phyloP scores from a whole-genome alignment of 2,797 vertebrate genomes.

The Cossypha dichroa region DNA sequence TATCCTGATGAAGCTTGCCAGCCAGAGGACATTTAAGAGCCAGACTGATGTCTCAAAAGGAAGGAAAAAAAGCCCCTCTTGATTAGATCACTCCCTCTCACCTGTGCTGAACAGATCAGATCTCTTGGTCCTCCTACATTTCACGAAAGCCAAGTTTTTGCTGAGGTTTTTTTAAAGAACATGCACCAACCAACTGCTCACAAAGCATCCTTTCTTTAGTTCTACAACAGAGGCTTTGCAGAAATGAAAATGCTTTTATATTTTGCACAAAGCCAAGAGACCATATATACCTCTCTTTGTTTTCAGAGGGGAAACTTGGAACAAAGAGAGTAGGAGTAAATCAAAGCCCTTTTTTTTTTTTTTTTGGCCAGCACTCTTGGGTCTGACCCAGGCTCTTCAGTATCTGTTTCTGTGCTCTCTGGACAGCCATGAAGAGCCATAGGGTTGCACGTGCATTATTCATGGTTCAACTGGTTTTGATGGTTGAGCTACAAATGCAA shows the following conservation, averaged over 20 bases:
- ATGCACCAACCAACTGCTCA: neutral
- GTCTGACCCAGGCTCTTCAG: neutral
- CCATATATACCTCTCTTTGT: slow-evolving; percentile 35
- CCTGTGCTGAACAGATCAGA: neutral
- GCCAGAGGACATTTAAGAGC: neutral
- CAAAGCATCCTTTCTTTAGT: slow-evolving; percentile 27
- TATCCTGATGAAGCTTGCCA: neutral
- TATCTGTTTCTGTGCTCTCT: neutral
- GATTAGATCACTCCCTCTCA: neutral
- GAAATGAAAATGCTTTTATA: slow-evolving; percentile 43
- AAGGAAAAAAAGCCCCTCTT: neutral
- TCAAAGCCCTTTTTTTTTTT: neutral
- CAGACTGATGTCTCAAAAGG: neutral
- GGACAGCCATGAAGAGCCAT: neutral
- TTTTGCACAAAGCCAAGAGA: slow-evolving; percentile 37
- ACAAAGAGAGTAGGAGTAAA: slow-evolving; percentile 20
- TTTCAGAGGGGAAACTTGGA: slow-evolving; percentile 36
- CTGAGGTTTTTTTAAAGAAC: neutral
- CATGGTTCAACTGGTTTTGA: neutral
- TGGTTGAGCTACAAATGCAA: neutral
- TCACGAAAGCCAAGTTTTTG: neutral
- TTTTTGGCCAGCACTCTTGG: neutral
- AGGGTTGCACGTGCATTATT: neutral
- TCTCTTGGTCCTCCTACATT: neutral
- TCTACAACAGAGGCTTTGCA: neutral